Evolutionary conservation across 2,888 invertebrate species (phyloP).

Genomic region (Eupelmus urozonus): DNA sequence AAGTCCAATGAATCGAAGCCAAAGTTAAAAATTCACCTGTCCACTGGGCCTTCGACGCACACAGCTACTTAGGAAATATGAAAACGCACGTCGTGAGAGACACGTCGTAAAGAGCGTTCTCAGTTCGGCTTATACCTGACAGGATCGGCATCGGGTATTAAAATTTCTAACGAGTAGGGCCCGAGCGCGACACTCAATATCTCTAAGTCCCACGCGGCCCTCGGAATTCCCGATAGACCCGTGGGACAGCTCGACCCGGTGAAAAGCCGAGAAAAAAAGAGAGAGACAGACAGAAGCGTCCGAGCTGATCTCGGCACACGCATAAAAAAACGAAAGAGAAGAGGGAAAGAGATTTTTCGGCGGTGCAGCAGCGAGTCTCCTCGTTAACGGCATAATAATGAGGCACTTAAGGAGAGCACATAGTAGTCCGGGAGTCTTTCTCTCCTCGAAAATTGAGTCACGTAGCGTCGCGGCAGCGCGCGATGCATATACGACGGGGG

Average conservation of each 20-base stretch:
- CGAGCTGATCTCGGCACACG: background rate
- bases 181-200: constrained; percentile 38
- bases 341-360: background rate
- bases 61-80: background rate
- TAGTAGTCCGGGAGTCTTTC: background rate
- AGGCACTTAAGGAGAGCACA: constrained; percentile 41
- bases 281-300: too few relatives aligned
- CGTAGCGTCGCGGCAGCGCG: constrained; percentile 43
- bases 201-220: constrained; percentile 11
- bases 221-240: constrained; percentile 50
- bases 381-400: constrained; percentile 57
- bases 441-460: constrained; percentile 50
- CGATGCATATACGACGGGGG: background rate
- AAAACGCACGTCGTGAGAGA: constrained; percentile 28
- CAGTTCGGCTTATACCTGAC: background rate
- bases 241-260: constrained; percentile 37
- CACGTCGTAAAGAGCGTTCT: constrained; percentile 27
- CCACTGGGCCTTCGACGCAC: background rate
- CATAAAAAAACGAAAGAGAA: constrained; percentile 2
- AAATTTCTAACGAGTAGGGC: constrained; percentile 37
- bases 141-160: constrained; percentile 10
- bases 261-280: background rate
- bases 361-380: background rate
- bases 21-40: too few relatives aligned
- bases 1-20: too few relatives aligned